Base-by-base conservation (phyloP, 2,888 invertebrate species). In the Mellilla xanthometata region DNA sequence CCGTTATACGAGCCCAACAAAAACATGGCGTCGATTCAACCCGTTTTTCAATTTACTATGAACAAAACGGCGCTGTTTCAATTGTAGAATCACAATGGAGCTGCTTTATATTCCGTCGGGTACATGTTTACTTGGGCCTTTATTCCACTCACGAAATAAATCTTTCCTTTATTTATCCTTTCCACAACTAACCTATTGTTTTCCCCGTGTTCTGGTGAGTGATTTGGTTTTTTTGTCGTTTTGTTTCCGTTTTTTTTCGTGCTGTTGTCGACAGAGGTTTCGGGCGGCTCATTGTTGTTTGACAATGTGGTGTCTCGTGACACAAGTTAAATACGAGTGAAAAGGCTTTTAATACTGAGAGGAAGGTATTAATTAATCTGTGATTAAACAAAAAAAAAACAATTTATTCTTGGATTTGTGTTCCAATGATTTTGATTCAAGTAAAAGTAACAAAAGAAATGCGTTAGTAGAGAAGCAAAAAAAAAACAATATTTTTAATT, bases 101-200 rank as follows among this genome's bases (percentile, higher is more conserved):
- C 55, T 72, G 63, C 66, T 77, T 77, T 72, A 72, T 67, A 77
- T 76, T 76, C 75, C 54, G 35, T 49, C 48, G 60, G 58, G 50
- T 54, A 63, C 70, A 64, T 73, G 65, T 65, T 61, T 65, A 52
- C 56, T 57, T 46, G 54, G 54, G 54, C 60, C 65, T 65, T 72
- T 70, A 76, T 78, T 78, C 78, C 59, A 44, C 71, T 68, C 78
- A 78, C 78, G 78, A 67, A 76, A 78, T 79, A 77, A 79, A 79
- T 79, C 77, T 76, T 62, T 50, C 60, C 65, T 67, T 70, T 75
- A 75, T 76, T 78, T 76, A 77, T 76, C 72, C 72, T 68, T 71
- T 66, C 68, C 66, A 59, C 61, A 67, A 68, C 72, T 68, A 72
- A 71, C 69, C 72, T 72, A 73, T 76, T 76, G 75, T 73, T 76